Conservation (phyloP, 2,888 invertebrate genomes). For the Conomelus anceps region DNA sequence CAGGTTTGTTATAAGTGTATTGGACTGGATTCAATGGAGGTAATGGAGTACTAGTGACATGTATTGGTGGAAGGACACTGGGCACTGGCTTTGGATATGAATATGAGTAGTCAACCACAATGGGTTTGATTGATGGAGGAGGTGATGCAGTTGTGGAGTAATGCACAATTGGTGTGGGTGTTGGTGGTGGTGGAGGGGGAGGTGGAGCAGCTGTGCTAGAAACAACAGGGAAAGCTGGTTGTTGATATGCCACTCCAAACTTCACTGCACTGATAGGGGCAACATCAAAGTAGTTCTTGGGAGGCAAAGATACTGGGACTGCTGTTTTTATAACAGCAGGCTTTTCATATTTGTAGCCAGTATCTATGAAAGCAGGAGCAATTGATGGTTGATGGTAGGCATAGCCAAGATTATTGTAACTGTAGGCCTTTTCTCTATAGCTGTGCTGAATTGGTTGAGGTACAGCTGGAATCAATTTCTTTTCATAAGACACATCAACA, state of each 20-base stretch:
- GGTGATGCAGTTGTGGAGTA: slow-evolving; percentile 17
- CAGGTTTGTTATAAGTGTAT: slow-evolving; percentile 24
- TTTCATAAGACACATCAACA: slow-evolving; percentile 14
- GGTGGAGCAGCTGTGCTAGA: neutral
- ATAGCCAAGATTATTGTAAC: neutral
- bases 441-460: neutral
- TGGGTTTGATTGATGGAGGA: neutral
- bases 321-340: slow-evolving; percentile 28
- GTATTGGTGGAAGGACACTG: slow-evolving; percentile 25
- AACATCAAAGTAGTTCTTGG: slow-evolving; percentile 20
- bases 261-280: slow-evolving; percentile 2
- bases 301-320: slow-evolving; percentile 31
- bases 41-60: slow-evolving; percentile 23
- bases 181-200: neutral
- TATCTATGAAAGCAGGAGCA: slow-evolving; percentile 14
- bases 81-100: neutral
- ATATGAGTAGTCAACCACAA: neutral
- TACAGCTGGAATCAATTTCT: neutral
- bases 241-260: neutral
- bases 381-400: slow-evolving; percentile 1
- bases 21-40: slow-evolving; percentile 22
- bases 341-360: slow-evolving; percentile 27
- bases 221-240: neutral
- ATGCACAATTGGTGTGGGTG: slow-evolving; percentile 20
- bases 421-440: neutral